These are phyloP conservation scores for Tachycineta bicolor DNA, from an alignment of 2,113 vertebrate species.

Conservation along the genomic window DNA sequence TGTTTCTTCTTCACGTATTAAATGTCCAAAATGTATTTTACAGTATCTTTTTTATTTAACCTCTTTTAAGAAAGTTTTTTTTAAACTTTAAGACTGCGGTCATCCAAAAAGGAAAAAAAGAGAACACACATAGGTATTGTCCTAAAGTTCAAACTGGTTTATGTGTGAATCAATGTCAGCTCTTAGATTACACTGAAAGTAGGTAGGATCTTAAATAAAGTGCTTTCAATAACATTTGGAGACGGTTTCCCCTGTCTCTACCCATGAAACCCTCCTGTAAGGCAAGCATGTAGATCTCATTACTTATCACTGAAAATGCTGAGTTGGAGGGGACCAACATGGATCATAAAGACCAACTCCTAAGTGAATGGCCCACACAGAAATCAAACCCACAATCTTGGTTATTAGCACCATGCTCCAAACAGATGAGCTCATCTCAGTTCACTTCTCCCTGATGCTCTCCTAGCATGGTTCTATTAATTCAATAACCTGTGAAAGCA, in stretches of 20 bases:
- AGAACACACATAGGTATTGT: not conserved
- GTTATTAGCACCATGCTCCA: not conserved
- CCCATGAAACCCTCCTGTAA: not conserved
- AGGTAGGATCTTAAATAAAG: not conserved
- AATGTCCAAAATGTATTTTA: not conserved
- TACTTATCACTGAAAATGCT: not conserved
- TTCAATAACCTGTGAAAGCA: constrained; percentile 53
- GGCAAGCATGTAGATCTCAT: constrained; percentile 19
- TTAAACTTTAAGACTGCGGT: not conserved
- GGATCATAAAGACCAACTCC: not conserved
- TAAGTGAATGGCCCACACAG: not conserved
- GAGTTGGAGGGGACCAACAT: not conserved
- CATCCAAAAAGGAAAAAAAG: not conserved
- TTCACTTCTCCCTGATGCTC: constrained; percentile 34
- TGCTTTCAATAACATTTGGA: constrained; percentile 3
- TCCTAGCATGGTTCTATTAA: constrained; percentile 40
- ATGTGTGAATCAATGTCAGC: not conserved
- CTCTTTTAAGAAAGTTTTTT: not conserved
- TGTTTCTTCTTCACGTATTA: constrained; percentile 20
- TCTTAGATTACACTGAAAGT: not conserved
- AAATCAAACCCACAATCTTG: not conserved
- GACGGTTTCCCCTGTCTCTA: constrained; percentile 17
- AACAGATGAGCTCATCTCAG: not conserved
- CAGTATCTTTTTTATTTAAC: not conserved
- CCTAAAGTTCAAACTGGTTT: not conserved